A percentile compares a stretch with the other conserved stretches of the same genome.
phyloP scores from a whole-genome alignment of 2,113 vertebrate species.

The pig (Sus scrofa) region DNA sequence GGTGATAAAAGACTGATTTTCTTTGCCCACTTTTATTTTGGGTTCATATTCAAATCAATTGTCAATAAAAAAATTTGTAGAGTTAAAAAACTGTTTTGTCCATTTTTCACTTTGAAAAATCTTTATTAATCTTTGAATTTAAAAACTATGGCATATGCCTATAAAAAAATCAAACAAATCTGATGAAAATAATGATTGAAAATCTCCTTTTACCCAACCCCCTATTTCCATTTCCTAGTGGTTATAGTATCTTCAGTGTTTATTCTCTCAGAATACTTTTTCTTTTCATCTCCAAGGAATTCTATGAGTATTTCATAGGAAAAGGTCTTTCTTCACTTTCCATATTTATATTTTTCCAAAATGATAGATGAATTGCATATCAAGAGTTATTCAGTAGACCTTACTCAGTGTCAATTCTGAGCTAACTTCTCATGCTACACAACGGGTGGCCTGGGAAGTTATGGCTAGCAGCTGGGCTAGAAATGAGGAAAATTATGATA shows the following conservation, averaged over 20 bases:
- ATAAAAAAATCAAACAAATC: constrained; percentile 41
- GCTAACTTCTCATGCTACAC: neutral
- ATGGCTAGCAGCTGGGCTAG: neutral
- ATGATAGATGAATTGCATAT: neutral
- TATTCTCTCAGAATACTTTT: neutral
- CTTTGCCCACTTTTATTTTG: too few relatives aligned
- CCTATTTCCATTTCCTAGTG: neutral
- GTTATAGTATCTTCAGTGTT: neutral
- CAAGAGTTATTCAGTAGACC: neutral
- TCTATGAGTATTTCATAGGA: constrained; percentile 19
- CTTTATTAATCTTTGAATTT: constrained; percentile 8
- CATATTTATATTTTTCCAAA: constrained; percentile 51
- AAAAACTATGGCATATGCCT: neutral
- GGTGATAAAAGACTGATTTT: too few relatives aligned
- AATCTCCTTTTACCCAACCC: neutral
- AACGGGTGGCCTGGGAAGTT: neutral
- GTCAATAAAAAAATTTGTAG: too few relatives aligned
- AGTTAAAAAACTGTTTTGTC: neutral
- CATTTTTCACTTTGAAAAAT: constrained; percentile 29
- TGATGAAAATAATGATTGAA: neutral
- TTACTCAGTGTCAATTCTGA: neutral
- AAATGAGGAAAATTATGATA: neutral
- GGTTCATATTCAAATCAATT: too few relatives aligned
- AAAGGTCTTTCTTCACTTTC: constrained; percentile 33
- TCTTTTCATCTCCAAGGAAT: neutral